phyloP scores from a whole-genome alignment of 2,888 invertebrate genomes.

The Mythimna ferrago region DNA sequence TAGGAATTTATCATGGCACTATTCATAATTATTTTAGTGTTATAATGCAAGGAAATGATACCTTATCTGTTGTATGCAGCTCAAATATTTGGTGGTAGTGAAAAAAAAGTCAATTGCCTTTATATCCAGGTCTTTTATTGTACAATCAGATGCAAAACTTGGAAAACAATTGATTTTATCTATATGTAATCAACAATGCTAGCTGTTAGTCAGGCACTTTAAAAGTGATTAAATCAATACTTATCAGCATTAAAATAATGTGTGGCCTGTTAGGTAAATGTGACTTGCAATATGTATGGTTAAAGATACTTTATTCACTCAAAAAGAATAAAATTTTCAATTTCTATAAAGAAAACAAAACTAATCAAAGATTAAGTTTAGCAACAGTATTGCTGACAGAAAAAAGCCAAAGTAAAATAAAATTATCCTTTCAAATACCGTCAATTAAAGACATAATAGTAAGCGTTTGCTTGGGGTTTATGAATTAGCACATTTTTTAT shows the following conservation, averaged over 20 bases:
- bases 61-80: background rate
- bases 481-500: no score
- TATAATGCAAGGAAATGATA: background rate
- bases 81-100: background rate
- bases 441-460: no score
- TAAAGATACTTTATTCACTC: no score
- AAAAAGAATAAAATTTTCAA: no score
- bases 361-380: no score
- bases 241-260: conserved; percentile 6
- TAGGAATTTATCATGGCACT: no score
- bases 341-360: no score
- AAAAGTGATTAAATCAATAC: conserved; percentile 26
- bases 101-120: no score
- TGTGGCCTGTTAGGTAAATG: background rate
- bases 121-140: background rate
- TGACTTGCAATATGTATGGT: background rate
- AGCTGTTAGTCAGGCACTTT: conserved; percentile 20
- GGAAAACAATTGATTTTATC: conserved; percentile 38
- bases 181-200: conserved; percentile 13
- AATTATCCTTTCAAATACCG: no score
- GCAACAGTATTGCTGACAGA: no score
- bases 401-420: no score
- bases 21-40: background rate
- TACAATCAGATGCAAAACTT: background rate
- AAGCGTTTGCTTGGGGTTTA: no score